Percentiles rank a stretch among this genome's conserved stretches.
phyloP scores from a whole-genome alignment of 2,888 invertebrate genomes.

The Helobdella robusta region DNA sequence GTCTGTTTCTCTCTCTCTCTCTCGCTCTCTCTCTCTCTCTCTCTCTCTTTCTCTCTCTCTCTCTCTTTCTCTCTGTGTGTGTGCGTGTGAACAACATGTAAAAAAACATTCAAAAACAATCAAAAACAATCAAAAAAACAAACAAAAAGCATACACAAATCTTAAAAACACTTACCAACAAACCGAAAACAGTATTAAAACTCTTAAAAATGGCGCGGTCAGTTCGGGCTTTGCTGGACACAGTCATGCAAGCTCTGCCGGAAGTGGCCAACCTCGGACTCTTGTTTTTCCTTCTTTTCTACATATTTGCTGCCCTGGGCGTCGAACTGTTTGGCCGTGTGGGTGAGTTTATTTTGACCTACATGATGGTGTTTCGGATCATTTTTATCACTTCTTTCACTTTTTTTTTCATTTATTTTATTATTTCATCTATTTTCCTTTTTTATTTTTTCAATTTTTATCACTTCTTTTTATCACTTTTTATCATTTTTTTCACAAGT shows the following conservation, averaged over 20 bases:
- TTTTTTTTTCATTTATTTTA: background rate
- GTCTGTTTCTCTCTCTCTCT: conserved; percentile 45
- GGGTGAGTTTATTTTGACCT: conserved; percentile 49
- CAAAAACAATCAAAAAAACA: background rate
- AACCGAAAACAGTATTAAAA: conserved; percentile 65
- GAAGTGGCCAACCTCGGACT: conserved; percentile 80
- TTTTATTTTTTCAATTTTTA: background rate
- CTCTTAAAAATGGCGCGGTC: conserved; percentile 99
- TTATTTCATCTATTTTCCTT: background rate
- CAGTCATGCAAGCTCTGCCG: conserved; percentile 97
- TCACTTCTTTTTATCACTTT: background rate
- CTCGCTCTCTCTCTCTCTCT: conserved; percentile 40
- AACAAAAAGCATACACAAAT: background rate
- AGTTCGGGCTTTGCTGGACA: conserved; percentile 89
- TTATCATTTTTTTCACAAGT: background rate
- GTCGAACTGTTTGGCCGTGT: conserved; percentile 95
- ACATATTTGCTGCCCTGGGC: conserved; percentile 98
- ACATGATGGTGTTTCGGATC: background rate
- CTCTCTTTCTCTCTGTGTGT: background rate
- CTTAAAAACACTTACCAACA: background rate
- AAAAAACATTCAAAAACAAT: background rate
- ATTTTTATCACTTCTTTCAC: background rate
- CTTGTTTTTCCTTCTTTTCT: conserved; percentile 94
- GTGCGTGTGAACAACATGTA: background rate
- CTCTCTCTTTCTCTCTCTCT: background rate